phyloP scores from a whole-genome alignment of 2,113 vertebrate genomes.

The Nannospalax galili region DNA sequence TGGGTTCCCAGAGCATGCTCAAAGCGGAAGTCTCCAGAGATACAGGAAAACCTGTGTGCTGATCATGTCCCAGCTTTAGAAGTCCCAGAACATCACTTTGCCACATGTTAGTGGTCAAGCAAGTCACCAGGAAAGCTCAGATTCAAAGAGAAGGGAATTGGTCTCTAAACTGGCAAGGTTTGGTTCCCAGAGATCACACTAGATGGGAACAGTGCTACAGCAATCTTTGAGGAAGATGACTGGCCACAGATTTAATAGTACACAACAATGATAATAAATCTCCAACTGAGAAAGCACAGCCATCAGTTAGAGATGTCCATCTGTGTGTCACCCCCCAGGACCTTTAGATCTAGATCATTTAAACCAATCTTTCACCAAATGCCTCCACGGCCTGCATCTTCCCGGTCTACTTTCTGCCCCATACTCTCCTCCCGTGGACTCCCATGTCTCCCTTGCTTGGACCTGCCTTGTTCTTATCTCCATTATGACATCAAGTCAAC shows the following conservation, averaged over 20 bases:
- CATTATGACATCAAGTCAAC: background rate
- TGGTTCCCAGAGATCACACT: background rate
- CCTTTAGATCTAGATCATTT: background rate
- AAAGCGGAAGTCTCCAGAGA: background rate
- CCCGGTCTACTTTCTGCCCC: background rate
- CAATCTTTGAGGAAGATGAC: background rate
- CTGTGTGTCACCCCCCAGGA: background rate
- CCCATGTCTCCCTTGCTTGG: background rate
- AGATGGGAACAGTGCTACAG: background rate
- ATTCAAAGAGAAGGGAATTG: background rate
- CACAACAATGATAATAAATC: background rate
- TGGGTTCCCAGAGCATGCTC: background rate
- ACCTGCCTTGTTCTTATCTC: background rate
- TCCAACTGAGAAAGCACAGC: background rate
- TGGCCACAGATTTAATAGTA: background rate
- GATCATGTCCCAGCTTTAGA: background rate
- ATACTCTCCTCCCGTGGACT: background rate
- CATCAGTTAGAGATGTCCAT: background rate
- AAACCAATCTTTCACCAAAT: background rate
- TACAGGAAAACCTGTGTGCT: background rate
- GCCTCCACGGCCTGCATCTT: background rate
- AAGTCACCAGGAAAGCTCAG: background rate
- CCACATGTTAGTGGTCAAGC: background rate
- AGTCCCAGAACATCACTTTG: background rate
- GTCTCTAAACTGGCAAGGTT: background rate